A percentile compares a stretch with the other conserved stretches of the same genome.
Evolutionary conservation across 2,113 vertebrate genomes (phyloP).

Genomic region (Tachysurus vachellii): DNA sequence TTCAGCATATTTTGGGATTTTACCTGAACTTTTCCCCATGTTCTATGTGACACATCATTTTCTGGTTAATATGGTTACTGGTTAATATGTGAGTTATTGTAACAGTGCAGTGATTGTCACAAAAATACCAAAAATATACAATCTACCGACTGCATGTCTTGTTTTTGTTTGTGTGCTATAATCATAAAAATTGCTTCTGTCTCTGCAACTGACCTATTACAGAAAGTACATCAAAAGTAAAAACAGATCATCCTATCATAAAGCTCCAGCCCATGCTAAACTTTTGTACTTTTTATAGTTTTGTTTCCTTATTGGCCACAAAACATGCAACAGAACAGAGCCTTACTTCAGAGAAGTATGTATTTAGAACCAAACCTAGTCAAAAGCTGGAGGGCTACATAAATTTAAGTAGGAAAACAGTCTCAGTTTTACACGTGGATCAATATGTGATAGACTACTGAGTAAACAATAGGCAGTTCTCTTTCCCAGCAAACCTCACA

Average conservation of each 20-base stretch:
- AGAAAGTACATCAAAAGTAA: background rate
- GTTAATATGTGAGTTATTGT: too few species aligned
- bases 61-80: too few species aligned
- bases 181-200: background rate
- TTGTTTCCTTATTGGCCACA: background rate
- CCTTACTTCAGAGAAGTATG: constrained; percentile 24
- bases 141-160: background rate
- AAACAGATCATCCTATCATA: background rate
- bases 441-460: constrained; percentile 16
- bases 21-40: too few species aligned
- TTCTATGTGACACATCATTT: too few species aligned
- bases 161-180: background rate
- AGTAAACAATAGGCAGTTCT: background rate
- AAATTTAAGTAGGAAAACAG: constrained; percentile 34
- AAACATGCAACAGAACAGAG: constrained; percentile 3
- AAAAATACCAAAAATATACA: background rate
- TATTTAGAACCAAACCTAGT: constrained; percentile 40
- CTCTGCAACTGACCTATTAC: background rate
- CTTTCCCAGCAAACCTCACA: background rate
- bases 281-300: background rate
- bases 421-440: background rate
- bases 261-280: background rate
- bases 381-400: constrained; percentile 38
- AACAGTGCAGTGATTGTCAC: background rate
- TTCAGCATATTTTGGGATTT: too few species aligned